Percentiles rank a stretch among this genome's conserved stretches.
Evolutionary conservation across 2,888 invertebrate genomes (phyloP).

Genomic region (Lasioglossum villosulum): DNA sequence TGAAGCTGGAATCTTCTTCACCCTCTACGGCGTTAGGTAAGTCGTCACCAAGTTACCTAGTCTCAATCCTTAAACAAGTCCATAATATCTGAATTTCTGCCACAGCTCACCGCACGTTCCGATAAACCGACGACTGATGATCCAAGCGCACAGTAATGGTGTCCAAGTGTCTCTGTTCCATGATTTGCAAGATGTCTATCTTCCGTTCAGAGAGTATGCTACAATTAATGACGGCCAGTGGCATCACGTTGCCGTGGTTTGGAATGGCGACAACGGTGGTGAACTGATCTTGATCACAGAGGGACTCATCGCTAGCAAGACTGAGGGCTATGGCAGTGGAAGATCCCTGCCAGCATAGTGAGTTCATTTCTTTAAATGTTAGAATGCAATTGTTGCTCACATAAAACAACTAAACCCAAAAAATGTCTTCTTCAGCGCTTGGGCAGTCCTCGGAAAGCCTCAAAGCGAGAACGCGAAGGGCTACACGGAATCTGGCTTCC

Average conservation of each 20-base stretch:
- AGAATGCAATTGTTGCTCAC: too few relatives aligned
- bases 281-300: constrained; percentile 96
- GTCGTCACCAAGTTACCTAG: constrained; percentile 48
- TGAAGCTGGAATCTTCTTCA: constrained; percentile 97
- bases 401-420: neutral
- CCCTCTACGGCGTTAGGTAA: constrained; percentile 95
- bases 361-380: constrained; percentile 79
- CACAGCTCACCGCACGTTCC: constrained; percentile 92
- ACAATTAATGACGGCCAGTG: constrained; percentile 98
- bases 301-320: constrained; percentile 96
- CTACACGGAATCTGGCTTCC: constrained; percentile 96
- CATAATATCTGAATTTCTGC: neutral
- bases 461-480: constrained; percentile 88
- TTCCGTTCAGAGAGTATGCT: constrained; percentile 95
- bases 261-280: constrained; percentile 95
- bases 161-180: constrained; percentile 95
- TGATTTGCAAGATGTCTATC: constrained; percentile 94
- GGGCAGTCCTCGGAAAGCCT: constrained; percentile 96
- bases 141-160: constrained; percentile 97
- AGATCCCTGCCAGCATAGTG: constrained; percentile 93
- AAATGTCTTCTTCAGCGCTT: constrained; percentile 87
- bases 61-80: neutral
- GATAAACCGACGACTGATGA: constrained; percentile 90
- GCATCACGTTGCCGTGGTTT: constrained; percentile 98
- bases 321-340: constrained; percentile 94